Evolutionary conservation across 2,888 invertebrate species (phyloP), one percentile per base, ranked within the genome.

Genomic region (Dichetophora obliterata): DNA sequence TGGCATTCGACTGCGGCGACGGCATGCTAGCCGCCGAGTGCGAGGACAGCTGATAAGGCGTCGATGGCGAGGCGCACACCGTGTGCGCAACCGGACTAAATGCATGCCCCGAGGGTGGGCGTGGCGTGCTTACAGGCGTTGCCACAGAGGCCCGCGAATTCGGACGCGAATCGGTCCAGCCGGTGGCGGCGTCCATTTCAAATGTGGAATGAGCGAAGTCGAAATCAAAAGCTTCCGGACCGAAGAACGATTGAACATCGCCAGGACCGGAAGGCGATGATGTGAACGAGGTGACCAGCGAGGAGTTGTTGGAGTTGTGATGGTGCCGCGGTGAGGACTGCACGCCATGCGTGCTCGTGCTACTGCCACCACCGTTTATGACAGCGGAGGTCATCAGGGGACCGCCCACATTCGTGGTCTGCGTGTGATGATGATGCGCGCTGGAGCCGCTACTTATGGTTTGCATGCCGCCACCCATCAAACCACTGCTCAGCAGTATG

Each of bases 351-450:
- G 80, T 79, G 75, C 82, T 82, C 31, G 81, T 76, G 9, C 75
- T 83, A 90, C 92, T 75, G 93, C 91, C 93, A 94, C 92, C 82
- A 31, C 95, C 94, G 90, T 95, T 95, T 81, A 93, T 91, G 80
- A 94, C 91, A 82, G 91, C 91, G 81, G 92, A 93, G 74, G 94
- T 92, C 94, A 95, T 93, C 81, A 94, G 89, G 27, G 94, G 94
- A 9, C 94, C 94, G 81, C 94, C 94, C 80, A 93, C 91, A 86
- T 87, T 90, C 76, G 89, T 90, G 50, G 88, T 86, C 80, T 86
- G 87, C 76, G 86, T 85, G 83, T 84, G 81, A 81, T 84, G 81
- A 77, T 86, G 86, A 75, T 81, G 88, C 77, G 91, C 91, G 69
- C 85, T 80, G 5, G 84, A 84, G 48, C 75, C 59, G 22, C 65